Conservation (phyloP, 2,797 vertebrate genomes). For the Catostomus latipinnis region DNA sequence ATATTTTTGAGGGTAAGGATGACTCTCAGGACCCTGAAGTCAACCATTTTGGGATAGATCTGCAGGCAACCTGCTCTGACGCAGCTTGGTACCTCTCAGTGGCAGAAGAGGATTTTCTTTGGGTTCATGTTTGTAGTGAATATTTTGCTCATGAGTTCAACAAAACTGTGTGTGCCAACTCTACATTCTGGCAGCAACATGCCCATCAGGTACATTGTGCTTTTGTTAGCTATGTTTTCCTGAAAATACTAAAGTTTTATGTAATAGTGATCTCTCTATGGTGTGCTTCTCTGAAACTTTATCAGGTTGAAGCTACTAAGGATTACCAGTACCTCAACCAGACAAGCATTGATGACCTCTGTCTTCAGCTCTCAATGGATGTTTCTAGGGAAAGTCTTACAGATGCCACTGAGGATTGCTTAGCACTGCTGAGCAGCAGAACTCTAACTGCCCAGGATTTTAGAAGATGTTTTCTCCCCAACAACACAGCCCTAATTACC, state of each 20-base stretch:
- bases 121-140: conserved; percentile 88
- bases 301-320: conserved; percentile 72
- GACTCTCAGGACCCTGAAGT: conserved; percentile 68
- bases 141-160: conserved; percentile 87
- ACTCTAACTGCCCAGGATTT: conserved; percentile 81
- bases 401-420: conserved; percentile 72
- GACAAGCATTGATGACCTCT: conserved; percentile 80
- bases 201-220: conserved; percentile 74
- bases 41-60: conserved; percentile 72
- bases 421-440: conserved; percentile 72
- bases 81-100: conserved; percentile 88
- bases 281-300: conserved; percentile 43
- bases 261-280: not conserved
- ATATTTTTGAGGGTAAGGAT: conserved; percentile 78
- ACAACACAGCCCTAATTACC: conserved; percentile 76
- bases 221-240: not conserved
- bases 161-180: conserved; percentile 85
- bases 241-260: not conserved
- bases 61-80: conserved; percentile 82
- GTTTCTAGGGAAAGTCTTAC: conserved; percentile 49
- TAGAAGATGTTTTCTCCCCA: conserved; percentile 86
- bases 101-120: conserved; percentile 84
- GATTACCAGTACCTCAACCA: conserved; percentile 77
- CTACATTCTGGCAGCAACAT: conserved; percentile 82
- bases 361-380: conserved; percentile 74